Percentiles rank a stretch among this genome's conserved stretches.
Evolutionary conservation across 2,797 vertebrate genomes (phyloP).

Genomic region (Lithobates sylvaticus): DNA sequence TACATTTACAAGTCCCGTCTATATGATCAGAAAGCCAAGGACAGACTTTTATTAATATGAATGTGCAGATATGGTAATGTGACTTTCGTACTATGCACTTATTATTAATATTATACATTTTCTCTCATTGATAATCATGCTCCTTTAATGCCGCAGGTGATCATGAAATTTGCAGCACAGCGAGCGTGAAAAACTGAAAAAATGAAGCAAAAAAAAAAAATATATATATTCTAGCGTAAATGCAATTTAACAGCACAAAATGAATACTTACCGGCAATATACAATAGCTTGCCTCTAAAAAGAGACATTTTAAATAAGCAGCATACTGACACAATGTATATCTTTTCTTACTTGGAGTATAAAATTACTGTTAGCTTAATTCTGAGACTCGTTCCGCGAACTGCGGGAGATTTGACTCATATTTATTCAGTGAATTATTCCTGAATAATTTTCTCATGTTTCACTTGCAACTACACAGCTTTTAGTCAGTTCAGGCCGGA

Average conservation of each 20-base stretch:
- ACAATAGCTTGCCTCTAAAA: not conserved
- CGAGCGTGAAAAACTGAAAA: not conserved
- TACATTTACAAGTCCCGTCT: not conserved
- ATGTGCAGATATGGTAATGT: not conserved
- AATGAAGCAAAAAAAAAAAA: not conserved
- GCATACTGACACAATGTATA: too few relatives aligned
- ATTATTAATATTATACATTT: not conserved
- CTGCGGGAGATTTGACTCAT: not conserved
- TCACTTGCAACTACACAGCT: not conserved
- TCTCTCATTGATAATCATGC: not conserved
- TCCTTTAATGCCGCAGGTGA: not conserved
- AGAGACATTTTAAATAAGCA: not conserved
- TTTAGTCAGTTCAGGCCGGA: not conserved
- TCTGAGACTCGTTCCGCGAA: not conserved
- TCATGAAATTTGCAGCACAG: constrained; percentile 1
- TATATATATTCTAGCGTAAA: not conserved
- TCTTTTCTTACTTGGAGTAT: too few relatives aligned
- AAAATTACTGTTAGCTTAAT: not conserved
- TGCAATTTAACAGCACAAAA: not conserved
- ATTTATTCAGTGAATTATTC: constrained; percentile 31
- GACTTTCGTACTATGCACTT: not conserved
- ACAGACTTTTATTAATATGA: not conserved
- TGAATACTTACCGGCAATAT: not conserved
- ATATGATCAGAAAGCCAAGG: not conserved
- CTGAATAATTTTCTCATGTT: not conserved